phyloP scores from a whole-genome alignment of 1,140 invertebrate species.

The Protaetia brevitarsis region DNA sequence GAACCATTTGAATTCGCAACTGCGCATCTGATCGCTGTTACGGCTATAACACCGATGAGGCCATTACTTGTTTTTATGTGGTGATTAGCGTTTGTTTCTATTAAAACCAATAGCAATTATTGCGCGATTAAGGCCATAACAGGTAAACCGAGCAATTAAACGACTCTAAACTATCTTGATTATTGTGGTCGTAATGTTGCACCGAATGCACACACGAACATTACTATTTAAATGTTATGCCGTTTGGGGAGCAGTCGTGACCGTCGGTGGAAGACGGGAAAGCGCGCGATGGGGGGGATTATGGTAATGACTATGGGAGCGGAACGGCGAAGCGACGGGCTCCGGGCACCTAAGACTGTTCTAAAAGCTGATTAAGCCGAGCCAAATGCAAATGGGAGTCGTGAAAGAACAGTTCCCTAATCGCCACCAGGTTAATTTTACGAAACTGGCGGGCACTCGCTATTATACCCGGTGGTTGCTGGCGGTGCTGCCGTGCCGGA shows the following conservation, averaged over 20 bases:
- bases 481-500: conserved; percentile 20
- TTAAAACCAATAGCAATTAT: conserved; percentile 18
- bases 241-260: background rate
- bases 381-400: conserved; percentile 31
- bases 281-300: conserved; percentile 21
- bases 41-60: background rate
- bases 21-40: background rate
- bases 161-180: conserved; percentile 32
- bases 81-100: conserved; percentile 16
- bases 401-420: conserved; percentile 34
- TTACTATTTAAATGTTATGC: conserved; percentile 34
- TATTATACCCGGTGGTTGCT: background rate
- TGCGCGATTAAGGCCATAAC: conserved; percentile 18
- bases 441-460: conserved; percentile 17
- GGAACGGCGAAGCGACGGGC: conserved; percentile 30
- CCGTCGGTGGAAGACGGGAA: background rate
- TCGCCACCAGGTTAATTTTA: conserved; percentile 34
- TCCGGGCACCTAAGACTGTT: conserved; percentile 28
- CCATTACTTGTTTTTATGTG: conserved; percentile 11
- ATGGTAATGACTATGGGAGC: conserved; percentile 31
- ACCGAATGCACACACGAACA: conserved; percentile 21
- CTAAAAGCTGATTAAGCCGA: conserved; percentile 36
- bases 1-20: conserved; percentile 9
- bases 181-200: conserved; percentile 30
- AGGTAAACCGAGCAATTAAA: conserved; percentile 31